A percentile compares a stretch with the other conserved stretches of the same genome.
These are phyloP conservation scores for Baryphthengus martii DNA, from an alignment of 2,113 vertebrate genomes.

Conservation along the genomic window DNA sequence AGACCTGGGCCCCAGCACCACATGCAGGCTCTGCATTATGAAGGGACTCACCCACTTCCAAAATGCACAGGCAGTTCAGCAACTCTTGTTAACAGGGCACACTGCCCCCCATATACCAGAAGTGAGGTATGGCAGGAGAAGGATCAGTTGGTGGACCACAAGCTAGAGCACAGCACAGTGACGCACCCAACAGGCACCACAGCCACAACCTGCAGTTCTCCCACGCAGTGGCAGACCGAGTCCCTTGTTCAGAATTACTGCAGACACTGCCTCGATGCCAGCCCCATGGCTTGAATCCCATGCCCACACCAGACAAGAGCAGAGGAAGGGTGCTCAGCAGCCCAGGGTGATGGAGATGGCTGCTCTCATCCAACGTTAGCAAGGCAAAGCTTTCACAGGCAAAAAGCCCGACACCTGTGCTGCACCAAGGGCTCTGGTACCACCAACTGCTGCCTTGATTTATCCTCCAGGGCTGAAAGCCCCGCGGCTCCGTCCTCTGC, in stretches of 20 bases:
- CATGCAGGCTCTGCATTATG: background rate
- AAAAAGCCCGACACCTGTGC: background rate
- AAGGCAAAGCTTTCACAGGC: background rate
- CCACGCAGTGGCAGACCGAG: rapidly evolving
- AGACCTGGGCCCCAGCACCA: background rate
- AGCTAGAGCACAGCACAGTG: background rate
- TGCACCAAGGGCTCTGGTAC: background rate
- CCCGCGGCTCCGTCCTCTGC: background rate
- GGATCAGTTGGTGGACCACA: background rate
- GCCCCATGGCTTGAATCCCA: rapidly evolving
- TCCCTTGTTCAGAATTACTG: background rate
- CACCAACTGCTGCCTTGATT: background rate
- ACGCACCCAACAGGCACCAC: background rate
- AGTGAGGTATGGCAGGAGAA: background rate
- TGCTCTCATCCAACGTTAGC: background rate
- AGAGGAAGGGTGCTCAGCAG: background rate
- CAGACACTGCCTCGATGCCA: background rate
- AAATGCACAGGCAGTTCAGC: background rate
- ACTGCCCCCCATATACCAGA: background rate
- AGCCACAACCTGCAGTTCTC: rapidly evolving
- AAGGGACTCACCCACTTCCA: background rate
- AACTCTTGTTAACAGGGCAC: background rate
- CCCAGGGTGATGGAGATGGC: background rate
- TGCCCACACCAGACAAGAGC: rapidly evolving
- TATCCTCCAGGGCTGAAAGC: background rate